Conservation (phyloP, 2,113 vertebrate genomes). For the Hydrochoerus hydrochaeris region DNA sequence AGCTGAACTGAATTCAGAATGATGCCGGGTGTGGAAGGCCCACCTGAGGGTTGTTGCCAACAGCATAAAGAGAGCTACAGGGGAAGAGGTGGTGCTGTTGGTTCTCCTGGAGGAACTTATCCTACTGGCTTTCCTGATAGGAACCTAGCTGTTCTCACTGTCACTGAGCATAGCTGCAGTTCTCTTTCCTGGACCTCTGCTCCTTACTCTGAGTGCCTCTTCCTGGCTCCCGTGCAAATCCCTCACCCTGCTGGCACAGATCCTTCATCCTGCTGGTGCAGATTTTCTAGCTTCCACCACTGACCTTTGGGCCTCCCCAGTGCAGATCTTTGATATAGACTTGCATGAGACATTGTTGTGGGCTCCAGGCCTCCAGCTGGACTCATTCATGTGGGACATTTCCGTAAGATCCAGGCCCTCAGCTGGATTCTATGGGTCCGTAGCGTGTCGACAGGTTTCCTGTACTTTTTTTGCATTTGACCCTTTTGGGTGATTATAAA, state of each 20-base stretch:
- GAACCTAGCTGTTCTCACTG: too few relatives aligned
- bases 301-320: neutral
- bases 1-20: too few relatives aligned
- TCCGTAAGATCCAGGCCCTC: neutral
- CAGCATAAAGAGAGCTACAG: too few relatives aligned
- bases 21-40: too few relatives aligned
- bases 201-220: neutral
- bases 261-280: neutral
- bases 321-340: neutral
- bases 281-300: neutral
- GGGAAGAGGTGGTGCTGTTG: too few relatives aligned
- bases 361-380: neutral
- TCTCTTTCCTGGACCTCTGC: too few relatives aligned
- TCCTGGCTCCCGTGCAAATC: neutral
- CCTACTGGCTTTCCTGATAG: too few relatives aligned
- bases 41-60: too few relatives aligned
- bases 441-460: neutral
- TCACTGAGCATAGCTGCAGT: too few relatives aligned
- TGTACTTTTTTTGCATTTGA: neutral
- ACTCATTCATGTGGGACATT: neutral
- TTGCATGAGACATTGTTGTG: neutral
- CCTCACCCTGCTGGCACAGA: neutral
- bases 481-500: neutral
- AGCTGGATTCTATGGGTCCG: neutral
- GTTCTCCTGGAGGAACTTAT: too few relatives aligned